Evolutionary conservation across 2,888 invertebrate genomes (phyloP).

Genomic region (Drosophila gaucha): DNA sequence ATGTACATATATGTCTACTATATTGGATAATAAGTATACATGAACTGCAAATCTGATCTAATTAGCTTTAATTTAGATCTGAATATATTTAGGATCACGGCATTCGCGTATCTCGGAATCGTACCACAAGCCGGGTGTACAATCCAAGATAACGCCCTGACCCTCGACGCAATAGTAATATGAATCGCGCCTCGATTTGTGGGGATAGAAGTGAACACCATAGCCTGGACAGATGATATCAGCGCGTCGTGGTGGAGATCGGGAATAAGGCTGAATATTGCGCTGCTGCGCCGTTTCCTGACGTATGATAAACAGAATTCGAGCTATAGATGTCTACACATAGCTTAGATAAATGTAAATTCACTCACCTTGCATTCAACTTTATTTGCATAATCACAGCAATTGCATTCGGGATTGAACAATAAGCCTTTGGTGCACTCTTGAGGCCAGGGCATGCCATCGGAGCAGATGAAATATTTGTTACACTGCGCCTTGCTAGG

Average conservation of each 20-base stretch:
- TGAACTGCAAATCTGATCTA: background rate
- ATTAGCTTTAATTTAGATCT: background rate
- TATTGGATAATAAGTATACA: background rate
- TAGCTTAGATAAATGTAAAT: background rate
- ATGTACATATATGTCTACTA: background rate
- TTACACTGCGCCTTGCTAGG: slow-evolving; percentile 71
- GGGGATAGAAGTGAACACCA: slow-evolving; percentile 75
- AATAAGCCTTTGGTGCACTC: slow-evolving; percentile 70
- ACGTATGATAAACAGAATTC: background rate
- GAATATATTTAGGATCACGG: slow-evolving; percentile 69
- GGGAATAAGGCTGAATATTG: slow-evolving; percentile 74
- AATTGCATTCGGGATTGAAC: slow-evolving; percentile 64
- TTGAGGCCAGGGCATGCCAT: slow-evolving; percentile 70
- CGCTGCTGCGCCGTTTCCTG: slow-evolving; percentile 65
- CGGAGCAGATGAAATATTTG: slow-evolving; percentile 78
- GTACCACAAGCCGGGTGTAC: slow-evolving; percentile 81
- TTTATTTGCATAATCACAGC: slow-evolving; percentile 68
- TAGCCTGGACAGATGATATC: slow-evolving; percentile 75
- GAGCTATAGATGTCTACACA: background rate
- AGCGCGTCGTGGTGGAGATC: slow-evolving; percentile 77
- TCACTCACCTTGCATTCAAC: slow-evolving; percentile 71
- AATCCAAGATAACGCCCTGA: slow-evolving; percentile 78
- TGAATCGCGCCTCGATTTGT: slow-evolving; percentile 59
- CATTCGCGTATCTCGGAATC: slow-evolving; percentile 71
- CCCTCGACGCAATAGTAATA: slow-evolving; percentile 83